Evolutionary conservation across 2,888 invertebrate genomes (phyloP).

Genomic region (Meliscaeva auricollis): DNA sequence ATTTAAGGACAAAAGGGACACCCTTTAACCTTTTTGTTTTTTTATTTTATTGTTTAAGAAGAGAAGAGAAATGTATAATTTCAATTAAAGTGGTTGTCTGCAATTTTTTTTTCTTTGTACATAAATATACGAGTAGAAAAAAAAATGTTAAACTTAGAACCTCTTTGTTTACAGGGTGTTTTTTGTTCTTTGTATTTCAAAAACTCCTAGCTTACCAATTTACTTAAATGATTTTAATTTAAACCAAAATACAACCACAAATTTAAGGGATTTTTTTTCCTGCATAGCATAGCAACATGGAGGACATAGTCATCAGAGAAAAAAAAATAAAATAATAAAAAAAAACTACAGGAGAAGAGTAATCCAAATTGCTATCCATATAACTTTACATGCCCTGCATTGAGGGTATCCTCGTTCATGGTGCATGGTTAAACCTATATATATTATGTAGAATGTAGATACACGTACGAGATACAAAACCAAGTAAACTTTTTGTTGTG

Average conservation of each 20-base stretch:
- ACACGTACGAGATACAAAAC: conserved; percentile 41
- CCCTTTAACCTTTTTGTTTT: neutral
- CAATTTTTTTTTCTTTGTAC: neutral
- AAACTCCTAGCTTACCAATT: neutral
- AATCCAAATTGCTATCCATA: conserved; percentile 52
- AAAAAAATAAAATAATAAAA: conserved; percentile 17
- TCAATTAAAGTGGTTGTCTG: conserved; percentile 10
- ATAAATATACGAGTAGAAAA: no score
- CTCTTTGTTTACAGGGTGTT: neutral
- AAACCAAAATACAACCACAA: conserved; percentile 16
- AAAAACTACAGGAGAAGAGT: conserved; percentile 43
- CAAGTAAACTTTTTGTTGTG: conserved; percentile 49
- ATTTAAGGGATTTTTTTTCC: conserved; percentile 9
- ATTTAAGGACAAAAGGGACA: conserved; percentile 12
- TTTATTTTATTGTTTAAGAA: neutral
- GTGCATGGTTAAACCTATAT: conserved; percentile 32
- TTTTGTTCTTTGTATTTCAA: neutral
- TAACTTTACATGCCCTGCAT: conserved; percentile 45
- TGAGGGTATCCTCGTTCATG: conserved; percentile 6
- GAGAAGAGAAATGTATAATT: neutral
- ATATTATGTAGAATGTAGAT: neutral
- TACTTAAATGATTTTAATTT: conserved; percentile 29
- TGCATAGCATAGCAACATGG: neutral
- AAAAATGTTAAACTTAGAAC: neutral
- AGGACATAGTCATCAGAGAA: neutral